Evolutionary conservation across 2,888 invertebrate genomes (phyloP).

Genomic region (Tachina lurida): DNA sequence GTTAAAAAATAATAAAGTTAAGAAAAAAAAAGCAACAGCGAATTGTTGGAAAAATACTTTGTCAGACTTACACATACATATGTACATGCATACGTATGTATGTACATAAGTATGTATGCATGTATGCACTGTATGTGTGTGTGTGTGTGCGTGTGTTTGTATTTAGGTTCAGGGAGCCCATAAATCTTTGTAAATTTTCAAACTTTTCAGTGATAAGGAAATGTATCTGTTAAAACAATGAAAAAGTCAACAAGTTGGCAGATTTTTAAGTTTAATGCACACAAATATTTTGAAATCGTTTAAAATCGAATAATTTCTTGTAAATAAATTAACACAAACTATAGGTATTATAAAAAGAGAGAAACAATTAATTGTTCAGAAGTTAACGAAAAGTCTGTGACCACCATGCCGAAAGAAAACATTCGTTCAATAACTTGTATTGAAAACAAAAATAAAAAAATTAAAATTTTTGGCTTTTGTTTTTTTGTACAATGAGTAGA

Average conservation of each 20-base stretch:
- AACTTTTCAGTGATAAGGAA: slow-evolving; percentile 22
- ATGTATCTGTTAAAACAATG: background rate
- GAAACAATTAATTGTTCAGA: too few species aligned
- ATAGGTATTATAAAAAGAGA: too few species aligned
- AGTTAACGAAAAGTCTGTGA: too few species aligned
- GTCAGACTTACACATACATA: background rate
- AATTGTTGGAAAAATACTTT: slow-evolving; percentile 7
- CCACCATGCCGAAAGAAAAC: too few species aligned
- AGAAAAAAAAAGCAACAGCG: slow-evolving; percentile 12
- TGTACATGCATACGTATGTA: background rate
- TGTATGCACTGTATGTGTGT: background rate
- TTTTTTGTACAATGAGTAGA: too few species aligned
- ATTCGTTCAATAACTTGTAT: too few species aligned
- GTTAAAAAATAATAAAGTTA: slow-evolving; percentile 1
- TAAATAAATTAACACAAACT: background rate
- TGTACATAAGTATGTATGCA: too few species aligned
- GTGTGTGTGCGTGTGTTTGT: background rate
- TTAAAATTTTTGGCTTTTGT: too few species aligned
- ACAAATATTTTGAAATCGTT: slow-evolving; percentile 1
- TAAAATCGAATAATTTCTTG: background rate
- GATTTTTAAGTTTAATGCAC: background rate
- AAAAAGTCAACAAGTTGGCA: background rate
- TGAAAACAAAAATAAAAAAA: too few species aligned
- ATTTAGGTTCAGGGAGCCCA: slow-evolving; percentile 49
- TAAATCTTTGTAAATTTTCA: slow-evolving; percentile 59